phyloP scores from a whole-genome alignment of 2,888 invertebrate genomes.

The Archips xylosteana region DNA sequence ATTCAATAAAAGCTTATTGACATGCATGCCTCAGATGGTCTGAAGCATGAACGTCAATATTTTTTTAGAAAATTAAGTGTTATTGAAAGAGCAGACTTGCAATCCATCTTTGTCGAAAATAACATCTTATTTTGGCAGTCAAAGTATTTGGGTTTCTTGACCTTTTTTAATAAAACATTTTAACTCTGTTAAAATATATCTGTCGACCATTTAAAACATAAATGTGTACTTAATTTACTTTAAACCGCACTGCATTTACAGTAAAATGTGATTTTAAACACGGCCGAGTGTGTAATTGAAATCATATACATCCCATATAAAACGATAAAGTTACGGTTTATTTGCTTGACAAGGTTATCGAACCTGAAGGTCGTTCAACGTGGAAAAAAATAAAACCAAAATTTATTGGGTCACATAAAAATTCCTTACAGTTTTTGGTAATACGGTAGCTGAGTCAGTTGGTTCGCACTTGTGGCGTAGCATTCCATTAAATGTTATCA shows the following conservation, averaged over 20 bases:
- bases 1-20: constrained; percentile 16
- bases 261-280: constrained; percentile 14
- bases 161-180: not conserved
- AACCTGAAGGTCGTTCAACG: constrained; percentile 33
- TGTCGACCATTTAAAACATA: not conserved
- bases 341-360: constrained; percentile 20
- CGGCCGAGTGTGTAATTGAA: constrained; percentile 6
- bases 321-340: constrained; percentile 19
- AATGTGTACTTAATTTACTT: not conserved
- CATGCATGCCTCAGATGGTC: constrained; percentile 4
- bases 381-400: constrained; percentile 14
- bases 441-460: constrained; percentile 15
- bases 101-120: constrained; percentile 10
- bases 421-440: constrained; percentile 14
- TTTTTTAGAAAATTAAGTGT: not conserved
- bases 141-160: not conserved
- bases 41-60: not conserved
- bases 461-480: constrained; percentile 5
- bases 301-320: constrained; percentile 20
- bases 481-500: constrained; percentile 8
- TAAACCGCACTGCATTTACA: not conserved
- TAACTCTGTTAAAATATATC: constrained; percentile 1
- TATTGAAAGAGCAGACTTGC: not conserved
- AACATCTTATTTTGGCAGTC: not conserved
- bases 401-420: constrained; percentile 37